Percentiles rank a stretch among this genome's conserved stretches.
Evolutionary conservation across 2,797 vertebrate species (phyloP).

Genomic region (Aulostomus chinensis): DNA sequence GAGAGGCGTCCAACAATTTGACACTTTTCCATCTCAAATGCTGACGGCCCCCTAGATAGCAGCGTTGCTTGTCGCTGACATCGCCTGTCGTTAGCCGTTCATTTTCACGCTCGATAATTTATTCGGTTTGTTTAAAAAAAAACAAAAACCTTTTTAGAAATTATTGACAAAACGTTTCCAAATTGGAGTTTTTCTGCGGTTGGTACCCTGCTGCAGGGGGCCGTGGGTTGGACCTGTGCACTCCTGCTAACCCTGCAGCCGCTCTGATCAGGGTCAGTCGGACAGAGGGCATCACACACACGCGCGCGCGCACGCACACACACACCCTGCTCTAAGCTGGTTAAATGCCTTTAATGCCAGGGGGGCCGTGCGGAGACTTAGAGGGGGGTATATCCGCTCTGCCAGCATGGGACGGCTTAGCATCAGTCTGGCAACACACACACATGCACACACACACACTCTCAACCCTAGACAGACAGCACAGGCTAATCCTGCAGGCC

Average conservation of each 20-base stretch:
- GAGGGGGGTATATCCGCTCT: slow-evolving; percentile 35
- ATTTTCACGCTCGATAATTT: too few relatives aligned
- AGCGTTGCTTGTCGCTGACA: too few relatives aligned
- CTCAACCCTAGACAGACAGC: slow-evolving; percentile 31
- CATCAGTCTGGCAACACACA: slow-evolving; percentile 45
- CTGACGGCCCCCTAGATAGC: too few relatives aligned
- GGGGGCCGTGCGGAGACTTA: slow-evolving; percentile 27
- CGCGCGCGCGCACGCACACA: slow-evolving; percentile 7
- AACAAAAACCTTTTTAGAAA: too few relatives aligned
- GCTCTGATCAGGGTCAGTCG: slow-evolving; percentile 47
- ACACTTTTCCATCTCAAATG: too few relatives aligned
- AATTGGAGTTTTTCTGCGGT: too few relatives aligned
- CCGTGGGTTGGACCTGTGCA: neutral
- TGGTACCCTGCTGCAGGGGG: too few relatives aligned
- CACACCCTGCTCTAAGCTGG: slow-evolving; percentile 49
- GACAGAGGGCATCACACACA: too few relatives aligned
- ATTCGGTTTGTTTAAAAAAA: too few relatives aligned
- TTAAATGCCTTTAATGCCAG: slow-evolving; percentile 62
- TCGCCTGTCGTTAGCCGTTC: too few relatives aligned
- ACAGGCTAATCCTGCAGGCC: slow-evolving; percentile 49
- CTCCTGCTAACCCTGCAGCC: slow-evolving; percentile 12
- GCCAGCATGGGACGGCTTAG: slow-evolving; percentile 54
- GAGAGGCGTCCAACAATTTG: too few relatives aligned
- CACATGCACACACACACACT: slow-evolving; percentile 14
- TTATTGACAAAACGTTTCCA: too few relatives aligned